phyloP scores from a whole-genome alignment of 2,797 vertebrate species.

The Mus spretus region DNA sequence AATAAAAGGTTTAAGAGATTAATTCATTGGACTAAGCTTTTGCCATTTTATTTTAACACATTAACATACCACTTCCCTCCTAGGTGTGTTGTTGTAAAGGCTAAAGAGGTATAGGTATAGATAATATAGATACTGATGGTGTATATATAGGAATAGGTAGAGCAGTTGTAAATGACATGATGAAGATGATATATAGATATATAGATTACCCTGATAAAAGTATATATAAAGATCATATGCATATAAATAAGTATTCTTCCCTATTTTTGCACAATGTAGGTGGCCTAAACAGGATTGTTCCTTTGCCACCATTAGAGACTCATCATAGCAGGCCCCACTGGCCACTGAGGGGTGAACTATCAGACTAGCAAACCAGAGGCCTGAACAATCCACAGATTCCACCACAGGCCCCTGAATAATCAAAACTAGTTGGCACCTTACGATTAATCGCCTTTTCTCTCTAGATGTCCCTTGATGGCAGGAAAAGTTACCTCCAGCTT shows the following conservation, averaged over 20 bases:
- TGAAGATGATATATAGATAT: neutral
- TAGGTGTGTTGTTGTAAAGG: neutral
- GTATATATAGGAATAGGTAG: neutral
- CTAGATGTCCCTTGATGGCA: slow-evolving; percentile 81
- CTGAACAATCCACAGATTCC: slow-evolving; percentile 46
- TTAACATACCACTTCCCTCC: neutral
- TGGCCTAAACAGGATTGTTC: neutral
- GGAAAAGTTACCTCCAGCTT: slow-evolving; percentile 81
- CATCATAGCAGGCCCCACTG: neutral
- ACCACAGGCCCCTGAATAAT: slow-evolving; percentile 75
- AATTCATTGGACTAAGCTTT: neutral
- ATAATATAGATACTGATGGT: neutral
- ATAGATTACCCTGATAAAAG: neutral
- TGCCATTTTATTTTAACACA: neutral
- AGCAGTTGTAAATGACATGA: neutral
- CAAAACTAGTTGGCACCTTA: slow-evolving; percentile 80
- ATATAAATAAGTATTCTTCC: neutral
- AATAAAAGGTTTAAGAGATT: slow-evolving; percentile 34
- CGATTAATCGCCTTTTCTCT: slow-evolving; percentile 79
- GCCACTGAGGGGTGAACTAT: neutral
- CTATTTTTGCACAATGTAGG: slow-evolving; percentile 18
- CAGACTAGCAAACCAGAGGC: slow-evolving; percentile 36
- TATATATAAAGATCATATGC: neutral
- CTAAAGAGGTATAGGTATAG: neutral
- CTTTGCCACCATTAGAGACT: neutral